Evolutionary conservation across 2,888 invertebrate genomes (phyloP), one percentile per base, ranked within the genome.

Genomic region (Rhagonycha lutea): DNA sequence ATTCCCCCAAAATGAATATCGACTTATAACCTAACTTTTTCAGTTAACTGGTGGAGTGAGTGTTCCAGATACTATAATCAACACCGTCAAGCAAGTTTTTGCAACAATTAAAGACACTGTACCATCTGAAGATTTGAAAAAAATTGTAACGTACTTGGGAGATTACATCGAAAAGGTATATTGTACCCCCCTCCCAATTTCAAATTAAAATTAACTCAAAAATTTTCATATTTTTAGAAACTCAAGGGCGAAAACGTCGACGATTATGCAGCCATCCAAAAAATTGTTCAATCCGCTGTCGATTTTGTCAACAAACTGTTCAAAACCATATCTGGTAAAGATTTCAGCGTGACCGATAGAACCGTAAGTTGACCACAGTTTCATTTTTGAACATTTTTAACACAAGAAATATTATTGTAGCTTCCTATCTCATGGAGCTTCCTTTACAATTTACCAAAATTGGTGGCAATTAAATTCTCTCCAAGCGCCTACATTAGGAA

Each of bases 101-200:
- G 88, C 87, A 1, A 88, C 91, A 3, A 70, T 93, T 18, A 91
- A 91, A 67, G 89, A 90, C 10, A 83, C 92, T 10, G 84, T 94
- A 68, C 93, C 94, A 5, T 92, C 92, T 0, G 89, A 90, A 0
- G 94, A 95, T 83, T 84, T 92, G 4, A 90, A 89, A 76, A 90
- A 91, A 14, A 90, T 95, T 80, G 86, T 92, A 60, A 89, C 90
- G 63, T 88, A 90, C 12, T 83, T 92, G 61, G 89, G 90, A 77
- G 87, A 89, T 9, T 95, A 95, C 85, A 82, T 94, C 2, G 88
- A 91, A 76, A 92, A 92, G 90, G 92, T 92, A 86, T 82, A 14
- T 74, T 69, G 4, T 73, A 14, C 9, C 8, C 67, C 18, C 7
- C 9, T 5, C 11, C 18, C 5, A 23, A 12, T 18, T 10, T 18